These are phyloP conservation scores for Xylota segnis DNA, from an alignment of 2,888 invertebrate genomes.

Conservation along the genomic window DNA sequence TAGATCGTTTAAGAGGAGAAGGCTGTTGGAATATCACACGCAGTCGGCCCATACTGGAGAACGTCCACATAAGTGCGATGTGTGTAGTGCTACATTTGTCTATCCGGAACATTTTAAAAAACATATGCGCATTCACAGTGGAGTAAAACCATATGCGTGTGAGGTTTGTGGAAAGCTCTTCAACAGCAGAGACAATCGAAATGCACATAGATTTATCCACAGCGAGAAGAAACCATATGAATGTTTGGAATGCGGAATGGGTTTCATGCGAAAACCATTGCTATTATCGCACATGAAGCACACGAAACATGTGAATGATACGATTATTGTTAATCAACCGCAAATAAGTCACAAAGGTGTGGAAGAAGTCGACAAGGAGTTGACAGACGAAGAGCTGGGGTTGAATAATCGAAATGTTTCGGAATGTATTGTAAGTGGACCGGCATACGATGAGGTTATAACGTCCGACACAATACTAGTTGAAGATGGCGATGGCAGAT, in stretches of 20 bases:
- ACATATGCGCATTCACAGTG: constrained; percentile 91
- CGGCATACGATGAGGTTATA: constrained; percentile 52
- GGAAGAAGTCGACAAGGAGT: constrained; percentile 81
- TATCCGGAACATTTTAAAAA: constrained; percentile 92
- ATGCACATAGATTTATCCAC: constrained; percentile 93
- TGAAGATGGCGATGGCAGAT: constrained; percentile 72
- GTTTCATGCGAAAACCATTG: constrained; percentile 93
- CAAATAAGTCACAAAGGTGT: constrained; percentile 86
- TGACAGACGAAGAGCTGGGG: constrained; percentile 44
- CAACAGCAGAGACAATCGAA: constrained; percentile 93
- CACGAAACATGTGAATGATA: constrained; percentile 89
- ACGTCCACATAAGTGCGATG: constrained; percentile 89
- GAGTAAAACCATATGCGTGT: constrained; percentile 90
- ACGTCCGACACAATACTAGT: constrained; percentile 67
- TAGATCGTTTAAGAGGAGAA: constrained; percentile 88
- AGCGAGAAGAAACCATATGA: constrained; percentile 95
- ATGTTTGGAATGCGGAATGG: constrained; percentile 91
- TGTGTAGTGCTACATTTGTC: constrained; percentile 92
- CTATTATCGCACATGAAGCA: constrained; percentile 90
- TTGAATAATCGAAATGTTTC: constrained; percentile 9
- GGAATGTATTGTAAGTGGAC: background rate
- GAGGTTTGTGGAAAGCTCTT: constrained; percentile 94
- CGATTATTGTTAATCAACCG: constrained; percentile 93
- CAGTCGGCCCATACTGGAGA: constrained; percentile 93
- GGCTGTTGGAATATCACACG: constrained; percentile 92